Evolutionary conservation across 2,797 vertebrate genomes (phyloP), one percentile per base, ranked within the genome.

Genomic region (Gallinago stenura): DNA sequence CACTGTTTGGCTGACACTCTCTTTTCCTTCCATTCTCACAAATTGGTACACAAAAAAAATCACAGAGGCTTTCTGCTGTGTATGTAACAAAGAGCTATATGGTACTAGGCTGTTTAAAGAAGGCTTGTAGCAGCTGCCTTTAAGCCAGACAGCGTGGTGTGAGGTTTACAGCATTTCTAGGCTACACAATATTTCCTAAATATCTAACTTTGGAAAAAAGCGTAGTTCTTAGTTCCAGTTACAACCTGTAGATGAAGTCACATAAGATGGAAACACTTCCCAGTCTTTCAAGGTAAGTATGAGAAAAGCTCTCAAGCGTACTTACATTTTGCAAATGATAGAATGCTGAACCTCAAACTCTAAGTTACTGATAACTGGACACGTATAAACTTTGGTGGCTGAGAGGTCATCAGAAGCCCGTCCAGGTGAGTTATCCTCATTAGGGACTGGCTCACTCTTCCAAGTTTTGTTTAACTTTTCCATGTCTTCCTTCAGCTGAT

Each of bases 301-400:
- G 30, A 87, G 37, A 57, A 79, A 87, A 82, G 48, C 28, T 82
- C 60, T 46, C 58, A 53, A 66, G 75, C 35, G 61, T 60, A 96
- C 99, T 98, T 97, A 99, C 99, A 98, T 98, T 98, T 99, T 99
- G 97, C 99, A 99, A 41, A 98, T 98, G 95, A 99, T 99, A 62
- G 99, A 99, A 98, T 99, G 99, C 81, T 99, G 99, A 96, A 99
- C 99, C 87, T 99, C 99, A 97, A 99, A 99, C 79, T 99, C 99
- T 98, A 99, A 99, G 97, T 99, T 99, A 90, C 99, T 98, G 15
- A 99, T 98, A 77, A 99, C 99, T 0, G 99, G 99, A 90, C 99
- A 99, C 9, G 99, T 99, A 95, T 99, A 99, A 93, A 99, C 97
- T 93, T 98, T 99, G 21, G 98, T 98, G 26, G 98, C 98, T 86